Percentiles rank a stretch among this genome's conserved stretches.
Conservation (phyloP, 2,888 invertebrate genomes). For the Shargacucullia verbasci region DNA sequence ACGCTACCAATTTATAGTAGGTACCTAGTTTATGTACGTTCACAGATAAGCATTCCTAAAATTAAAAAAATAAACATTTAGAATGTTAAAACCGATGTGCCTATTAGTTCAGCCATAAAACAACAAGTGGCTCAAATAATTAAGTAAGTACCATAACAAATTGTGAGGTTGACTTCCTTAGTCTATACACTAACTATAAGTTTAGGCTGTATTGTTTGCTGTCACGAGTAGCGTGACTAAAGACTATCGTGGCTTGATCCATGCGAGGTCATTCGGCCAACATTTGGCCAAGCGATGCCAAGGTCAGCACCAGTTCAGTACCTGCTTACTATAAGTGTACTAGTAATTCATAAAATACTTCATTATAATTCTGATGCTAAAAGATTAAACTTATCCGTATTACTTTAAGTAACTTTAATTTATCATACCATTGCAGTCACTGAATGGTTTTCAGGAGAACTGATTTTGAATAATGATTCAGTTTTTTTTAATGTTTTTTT, state of each 20-base stretch:
- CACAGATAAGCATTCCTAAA: not conserved
- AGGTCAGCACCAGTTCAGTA: slow-evolving; percentile 69
- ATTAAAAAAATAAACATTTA: slow-evolving; percentile 2
- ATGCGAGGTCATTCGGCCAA: slow-evolving; percentile 79
- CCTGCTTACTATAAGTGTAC: slow-evolving; percentile 57
- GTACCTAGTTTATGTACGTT: too few relatives aligned
- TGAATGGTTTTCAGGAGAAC: not conserved
- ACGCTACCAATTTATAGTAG: not conserved
- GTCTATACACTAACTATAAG: slow-evolving; percentile 25
- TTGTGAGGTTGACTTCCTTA: slow-evolving; percentile 46
- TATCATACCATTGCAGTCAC: slow-evolving; percentile 17
- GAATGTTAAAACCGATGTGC: not conserved
- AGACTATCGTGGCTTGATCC: slow-evolving; percentile 73
- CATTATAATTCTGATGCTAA: slow-evolving; percentile 64
- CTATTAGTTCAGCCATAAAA: slow-evolving; percentile 32
- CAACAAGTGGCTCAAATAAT: slow-evolving; percentile 42
- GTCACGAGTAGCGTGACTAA: slow-evolving; percentile 78
- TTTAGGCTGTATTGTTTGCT: slow-evolving; percentile 54
- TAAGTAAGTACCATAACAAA: slow-evolving; percentile 41
- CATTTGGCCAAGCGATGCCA: slow-evolving; percentile 77
- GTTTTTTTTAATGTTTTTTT: too few relatives aligned
- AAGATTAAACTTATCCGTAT: slow-evolving; percentile 56
- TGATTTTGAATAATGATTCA: too few relatives aligned
- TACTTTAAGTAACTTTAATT: slow-evolving; percentile 17
- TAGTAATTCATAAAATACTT: slow-evolving; percentile 58